Base-by-base conservation (phyloP, 2,888 invertebrate genomes). In the Drosophila suboccidentalis region DNA sequence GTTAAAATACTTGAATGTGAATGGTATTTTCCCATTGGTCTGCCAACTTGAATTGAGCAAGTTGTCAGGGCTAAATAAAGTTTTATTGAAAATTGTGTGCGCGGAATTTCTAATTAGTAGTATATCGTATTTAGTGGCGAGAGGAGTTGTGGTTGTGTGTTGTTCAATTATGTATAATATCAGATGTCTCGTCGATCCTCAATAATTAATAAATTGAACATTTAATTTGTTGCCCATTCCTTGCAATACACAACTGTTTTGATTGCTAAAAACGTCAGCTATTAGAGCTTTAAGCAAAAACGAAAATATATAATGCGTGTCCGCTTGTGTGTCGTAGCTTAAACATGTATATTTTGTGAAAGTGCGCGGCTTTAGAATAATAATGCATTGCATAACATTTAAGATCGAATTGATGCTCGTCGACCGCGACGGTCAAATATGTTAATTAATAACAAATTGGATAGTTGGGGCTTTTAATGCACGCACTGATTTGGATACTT, bases 81-180 rank as follows among this genome's bases (percentile, higher is more conserved):
- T 50, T 36, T 55, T 51, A 43, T 29, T 38, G 46, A 73, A 50
- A 44, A 55, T n/a, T 43, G 41, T 74, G 51, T 59, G 44, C 53
- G 44, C 43, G 17, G 13, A 62, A 46, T 49, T n/a, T 57, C 3
- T 44, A 39, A 9, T 11, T 15, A 59, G 44, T 62, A 32, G 46
- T 51, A 51, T 3, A 38, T 62, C 57, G 17, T 51, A 39, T 58
- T 54, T 36, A 43, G 60, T 47, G 22, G 38, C 32, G 10, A 60
- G 19, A 44, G 47, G 43, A 61, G 60, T 58, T 36, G 22, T 13
- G n/a, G 17, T 32, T 39, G 26, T 22, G 15, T 38, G 11, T 36
- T 50, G 32, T 49, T 49, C 3, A 22, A 5, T 13, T 8, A 44
- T 43, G 43, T 11, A 19, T 19, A 19, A n/a, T 11, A 43, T 43